A percentile compares a stretch with the other conserved stretches of the same genome.
phyloP scores from a whole-genome alignment of 2,113 vertebrate species.

The Tamias sibiricus region DNA sequence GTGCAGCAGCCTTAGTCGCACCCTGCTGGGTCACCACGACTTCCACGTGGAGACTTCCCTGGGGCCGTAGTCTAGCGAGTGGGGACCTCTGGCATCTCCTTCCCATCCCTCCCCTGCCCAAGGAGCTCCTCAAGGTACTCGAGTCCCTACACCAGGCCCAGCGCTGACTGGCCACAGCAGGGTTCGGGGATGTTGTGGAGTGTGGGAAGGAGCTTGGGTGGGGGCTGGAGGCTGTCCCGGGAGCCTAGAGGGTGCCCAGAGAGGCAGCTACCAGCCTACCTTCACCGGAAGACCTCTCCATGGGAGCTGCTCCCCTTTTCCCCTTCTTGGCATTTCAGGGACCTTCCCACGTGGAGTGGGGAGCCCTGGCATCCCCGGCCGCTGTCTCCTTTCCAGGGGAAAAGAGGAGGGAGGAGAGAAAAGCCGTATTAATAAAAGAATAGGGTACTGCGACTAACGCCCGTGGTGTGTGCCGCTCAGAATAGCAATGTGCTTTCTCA shows the following conservation, averaged over 20 bases:
- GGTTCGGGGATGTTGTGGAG: background rate
- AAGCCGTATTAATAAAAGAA: conserved; percentile 73
- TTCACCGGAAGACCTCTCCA: too few species aligned
- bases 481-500: conserved; percentile 81
- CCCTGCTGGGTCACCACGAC: background rate
- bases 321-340: background rate
- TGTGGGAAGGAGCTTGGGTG: background rate
- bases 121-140: background rate
- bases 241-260: background rate
- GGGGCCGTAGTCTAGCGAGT: background rate
- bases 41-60: fast-evolving
- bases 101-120: background rate
- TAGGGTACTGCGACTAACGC: conserved; percentile 48
- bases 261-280: background rate
- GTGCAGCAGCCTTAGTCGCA: background rate
- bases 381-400: conserved; percentile 3
- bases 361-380: conserved; percentile 65
- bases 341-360: background rate
- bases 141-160: fast-evolving
- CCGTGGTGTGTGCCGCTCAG: conserved; percentile 67
- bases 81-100: background rate
- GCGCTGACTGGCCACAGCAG: background rate
- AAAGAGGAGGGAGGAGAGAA: conserved; percentile 60
- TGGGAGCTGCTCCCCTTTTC: background rate
- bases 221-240: background rate